phyloP scores from a whole-genome alignment of 2,797 vertebrate genomes.

The Hemitrygon akajei region DNA sequence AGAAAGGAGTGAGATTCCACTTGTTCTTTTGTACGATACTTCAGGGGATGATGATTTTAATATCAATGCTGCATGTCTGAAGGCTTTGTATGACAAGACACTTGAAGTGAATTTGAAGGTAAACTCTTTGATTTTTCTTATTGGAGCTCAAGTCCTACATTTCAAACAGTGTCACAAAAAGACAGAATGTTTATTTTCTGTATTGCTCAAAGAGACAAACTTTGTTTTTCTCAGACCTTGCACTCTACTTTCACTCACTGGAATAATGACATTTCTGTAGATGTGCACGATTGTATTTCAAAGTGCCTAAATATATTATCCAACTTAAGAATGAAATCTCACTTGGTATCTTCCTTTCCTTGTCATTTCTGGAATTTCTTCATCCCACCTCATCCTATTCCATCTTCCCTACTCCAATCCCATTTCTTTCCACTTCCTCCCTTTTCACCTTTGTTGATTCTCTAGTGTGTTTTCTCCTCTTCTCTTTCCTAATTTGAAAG shows the following conservation, averaged over 20 bases:
- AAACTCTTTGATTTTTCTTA: slow-evolving; percentile 38
- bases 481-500: too few species aligned
- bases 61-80: slow-evolving; percentile 75
- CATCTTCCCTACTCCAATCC: too few species aligned
- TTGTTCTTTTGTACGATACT: slow-evolving; percentile 81
- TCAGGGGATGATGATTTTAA: slow-evolving; percentile 84
- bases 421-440: too few species aligned
- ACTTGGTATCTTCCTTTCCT: too few species aligned
- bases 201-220: not conserved
- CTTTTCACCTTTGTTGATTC: too few species aligned
- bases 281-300: not conserved
- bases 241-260: not conserved
- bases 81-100: slow-evolving; percentile 68
- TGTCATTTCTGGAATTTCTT: too few species aligned
- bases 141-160: not conserved
- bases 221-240: not conserved
- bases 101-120: slow-evolving; percentile 78
- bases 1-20: slow-evolving; percentile 62
- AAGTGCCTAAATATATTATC: not conserved
- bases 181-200: not conserved
- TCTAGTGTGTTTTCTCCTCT: too few species aligned
- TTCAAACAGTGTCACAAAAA: not conserved
- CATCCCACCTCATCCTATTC: too few species aligned
- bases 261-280: not conserved
- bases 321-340: not conserved